These are phyloP conservation scores for Semicossyphus pulcher DNA, from an alignment of 2,113 vertebrate genomes.

Conservation along the genomic window DNA sequence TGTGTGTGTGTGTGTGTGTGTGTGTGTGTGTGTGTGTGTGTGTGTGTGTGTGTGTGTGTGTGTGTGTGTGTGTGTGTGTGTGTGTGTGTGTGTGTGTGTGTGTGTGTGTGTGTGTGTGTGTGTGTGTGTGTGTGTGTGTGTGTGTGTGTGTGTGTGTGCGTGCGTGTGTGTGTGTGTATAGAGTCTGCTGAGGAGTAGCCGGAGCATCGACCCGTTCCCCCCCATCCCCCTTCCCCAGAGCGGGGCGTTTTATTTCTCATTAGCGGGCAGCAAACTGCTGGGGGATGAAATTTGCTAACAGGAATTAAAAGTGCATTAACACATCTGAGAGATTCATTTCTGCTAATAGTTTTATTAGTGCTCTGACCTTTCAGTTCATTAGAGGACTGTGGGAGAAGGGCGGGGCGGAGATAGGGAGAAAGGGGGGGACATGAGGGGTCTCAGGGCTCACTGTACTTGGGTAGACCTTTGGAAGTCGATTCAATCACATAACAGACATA, in stretches of 20 bases:
- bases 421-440: slow-evolving; percentile 54
- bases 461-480: slow-evolving; percentile 55
- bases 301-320: slow-evolving; percentile 91
- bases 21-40: too few species aligned
- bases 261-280: slow-evolving; percentile 87
- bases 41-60: slow-evolving; percentile 29
- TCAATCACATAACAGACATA: slow-evolving; percentile 31
- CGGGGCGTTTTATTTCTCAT: slow-evolving; percentile 88
- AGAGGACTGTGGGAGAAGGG: slow-evolving; percentile 78
- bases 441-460: slow-evolving; percentile 51
- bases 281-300: slow-evolving; percentile 90
- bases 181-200: slow-evolving; percentile 73
- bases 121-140: slow-evolving; percentile 65
- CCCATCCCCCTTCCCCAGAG: slow-evolving; percentile 76
- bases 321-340: slow-evolving; percentile 87
- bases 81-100: slow-evolving; percentile 48
- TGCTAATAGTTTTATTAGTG: slow-evolving; percentile 90
- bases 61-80: slow-evolving; percentile 38
- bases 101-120: slow-evolving; percentile 65
- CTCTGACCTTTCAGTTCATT: slow-evolving; percentile 90
- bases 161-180: slow-evolving; percentile 26
- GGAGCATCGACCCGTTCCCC: slow-evolving; percentile 77
- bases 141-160: slow-evolving; percentile 38
- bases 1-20: slow-evolving; percentile 59
- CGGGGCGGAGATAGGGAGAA: slow-evolving; percentile 52